Percentiles rank a stretch among this genome's conserved stretches.
phyloP scores from a whole-genome alignment of 1,140 invertebrate species.

The Zaprionus africanus region DNA sequence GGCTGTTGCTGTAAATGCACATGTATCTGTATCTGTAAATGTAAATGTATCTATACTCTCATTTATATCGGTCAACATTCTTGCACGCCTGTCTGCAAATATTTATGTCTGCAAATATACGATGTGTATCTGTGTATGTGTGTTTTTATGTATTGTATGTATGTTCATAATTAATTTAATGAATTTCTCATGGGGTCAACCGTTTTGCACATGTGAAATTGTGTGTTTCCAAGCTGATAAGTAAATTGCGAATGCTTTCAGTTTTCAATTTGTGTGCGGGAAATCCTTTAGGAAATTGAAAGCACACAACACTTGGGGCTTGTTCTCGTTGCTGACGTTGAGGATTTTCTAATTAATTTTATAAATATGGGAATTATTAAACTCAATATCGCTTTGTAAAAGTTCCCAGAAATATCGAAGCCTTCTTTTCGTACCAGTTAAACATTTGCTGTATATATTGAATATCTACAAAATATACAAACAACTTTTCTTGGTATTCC shows the following conservation, averaged over 20 bases:
- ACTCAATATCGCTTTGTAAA: neutral
- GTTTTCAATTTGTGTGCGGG: slow-evolving; percentile 42
- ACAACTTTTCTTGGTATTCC: neutral
- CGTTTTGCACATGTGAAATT: neutral
- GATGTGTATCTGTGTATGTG: neutral
- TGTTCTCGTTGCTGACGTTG: neutral
- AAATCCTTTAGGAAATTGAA: slow-evolving; percentile 21
- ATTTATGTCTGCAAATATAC: neutral
- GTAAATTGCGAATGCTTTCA: slow-evolving; percentile 36
- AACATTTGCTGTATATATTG: neutral
- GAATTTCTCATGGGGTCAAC: slow-evolving; percentile 15
- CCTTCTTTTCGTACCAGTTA: neutral
- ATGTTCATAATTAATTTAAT: slow-evolving; percentile 7
- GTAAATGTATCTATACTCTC: slow-evolving; percentile 31
- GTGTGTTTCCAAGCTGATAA: slow-evolving; percentile 36
- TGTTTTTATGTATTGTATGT: neutral
- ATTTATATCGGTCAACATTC: slow-evolving; percentile 38
- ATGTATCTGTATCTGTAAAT: slow-evolving; percentile 15
- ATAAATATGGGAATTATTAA: neutral
- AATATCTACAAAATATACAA: neutral
- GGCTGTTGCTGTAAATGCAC: neutral
- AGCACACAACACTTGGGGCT: neutral
- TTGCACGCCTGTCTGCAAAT: neutral
- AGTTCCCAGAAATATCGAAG: neutral
- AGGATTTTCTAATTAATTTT: neutral